Evolutionary conservation across 2,113 vertebrate species (phyloP).

Genomic region (Xyliphius kryptos): DNA sequence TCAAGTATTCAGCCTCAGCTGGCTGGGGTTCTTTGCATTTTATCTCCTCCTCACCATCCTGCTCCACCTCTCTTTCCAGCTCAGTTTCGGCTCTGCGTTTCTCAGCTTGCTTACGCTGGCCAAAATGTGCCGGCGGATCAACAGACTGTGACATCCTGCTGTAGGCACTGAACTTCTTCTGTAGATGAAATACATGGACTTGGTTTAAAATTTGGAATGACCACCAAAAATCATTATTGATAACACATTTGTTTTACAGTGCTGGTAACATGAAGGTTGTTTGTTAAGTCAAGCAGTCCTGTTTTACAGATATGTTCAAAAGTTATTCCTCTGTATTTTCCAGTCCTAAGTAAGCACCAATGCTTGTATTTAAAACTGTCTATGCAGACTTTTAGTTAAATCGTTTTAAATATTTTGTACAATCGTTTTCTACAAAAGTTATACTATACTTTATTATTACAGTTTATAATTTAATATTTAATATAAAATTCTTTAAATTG

Average conservation of each 20-base stretch:
- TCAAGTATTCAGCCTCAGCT: slow-evolving; percentile 92
- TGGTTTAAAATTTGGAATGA: too few relatives aligned
- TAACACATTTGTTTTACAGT: slow-evolving; percentile 7
- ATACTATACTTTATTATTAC: too few relatives aligned
- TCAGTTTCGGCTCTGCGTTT: slow-evolving; percentile 45
- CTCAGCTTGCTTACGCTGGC: slow-evolving; percentile 38
- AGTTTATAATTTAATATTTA: too few relatives aligned
- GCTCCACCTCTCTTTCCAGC: slow-evolving; percentile 46
- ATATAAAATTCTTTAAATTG: too few relatives aligned
- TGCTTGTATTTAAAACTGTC: too few relatives aligned
- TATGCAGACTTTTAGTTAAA: too few relatives aligned
- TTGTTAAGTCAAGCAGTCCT: too few relatives aligned
- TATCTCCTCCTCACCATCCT: slow-evolving; percentile 53
- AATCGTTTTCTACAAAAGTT: too few relatives aligned
- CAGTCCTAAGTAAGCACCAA: too few relatives aligned
- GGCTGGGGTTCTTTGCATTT: slow-evolving; percentile 81
- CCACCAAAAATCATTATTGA: background rate
- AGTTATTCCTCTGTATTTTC: too few relatives aligned
- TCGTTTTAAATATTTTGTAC: too few relatives aligned
- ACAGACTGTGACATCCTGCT: slow-evolving; percentile 92
- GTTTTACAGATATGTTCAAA: too few relatives aligned
- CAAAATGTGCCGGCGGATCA: slow-evolving; percentile 66
- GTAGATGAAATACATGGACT: background rate
- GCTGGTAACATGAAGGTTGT: background rate
- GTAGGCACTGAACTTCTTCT: slow-evolving; percentile 81